Conservation (phyloP, 2,888 invertebrate genomes). For the Nomada hirtipes region DNA sequence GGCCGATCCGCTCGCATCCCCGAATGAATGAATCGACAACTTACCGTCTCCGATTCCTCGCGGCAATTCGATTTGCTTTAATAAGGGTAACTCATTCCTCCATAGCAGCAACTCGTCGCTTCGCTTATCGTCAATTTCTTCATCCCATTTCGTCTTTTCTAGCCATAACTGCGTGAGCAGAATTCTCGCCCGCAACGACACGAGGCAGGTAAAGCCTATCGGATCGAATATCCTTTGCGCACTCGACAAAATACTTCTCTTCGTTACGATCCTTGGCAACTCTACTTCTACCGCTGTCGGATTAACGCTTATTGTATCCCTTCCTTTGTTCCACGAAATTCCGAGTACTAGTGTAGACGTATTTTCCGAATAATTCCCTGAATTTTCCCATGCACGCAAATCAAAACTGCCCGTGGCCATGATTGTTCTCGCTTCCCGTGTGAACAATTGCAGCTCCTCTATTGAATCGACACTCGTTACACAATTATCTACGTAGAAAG, state of each 20-base stretch:
- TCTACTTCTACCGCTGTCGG: not conserved
- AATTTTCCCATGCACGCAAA: not conserved
- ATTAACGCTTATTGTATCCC: not conserved
- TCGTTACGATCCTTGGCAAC: not conserved
- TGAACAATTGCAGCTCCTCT: not conserved
- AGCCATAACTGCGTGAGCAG: not conserved
- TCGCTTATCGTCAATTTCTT: not conserved
- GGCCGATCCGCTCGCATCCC: not conserved
- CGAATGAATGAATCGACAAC: not conserved
- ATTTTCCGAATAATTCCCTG: not conserved
- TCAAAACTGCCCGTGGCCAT: not conserved
- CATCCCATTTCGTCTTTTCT: not conserved
- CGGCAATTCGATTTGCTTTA: not conserved
- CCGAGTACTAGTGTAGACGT: not conserved
- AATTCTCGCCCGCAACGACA: not conserved
- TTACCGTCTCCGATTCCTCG: not conserved
- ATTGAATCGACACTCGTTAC: not conserved
- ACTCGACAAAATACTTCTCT: not conserved
- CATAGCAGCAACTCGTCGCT: not conserved
- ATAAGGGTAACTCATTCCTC: not conserved
- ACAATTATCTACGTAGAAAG: not conserved
- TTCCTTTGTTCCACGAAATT: not conserved
- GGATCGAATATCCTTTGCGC: not conserved
- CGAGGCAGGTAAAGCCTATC: not conserved
- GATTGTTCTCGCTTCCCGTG: not conserved